Percentiles rank a stretch among this genome's conserved stretches.
phyloP scores from a whole-genome alignment of 1,140 invertebrate species.

The Pogonus chalceus region DNA sequence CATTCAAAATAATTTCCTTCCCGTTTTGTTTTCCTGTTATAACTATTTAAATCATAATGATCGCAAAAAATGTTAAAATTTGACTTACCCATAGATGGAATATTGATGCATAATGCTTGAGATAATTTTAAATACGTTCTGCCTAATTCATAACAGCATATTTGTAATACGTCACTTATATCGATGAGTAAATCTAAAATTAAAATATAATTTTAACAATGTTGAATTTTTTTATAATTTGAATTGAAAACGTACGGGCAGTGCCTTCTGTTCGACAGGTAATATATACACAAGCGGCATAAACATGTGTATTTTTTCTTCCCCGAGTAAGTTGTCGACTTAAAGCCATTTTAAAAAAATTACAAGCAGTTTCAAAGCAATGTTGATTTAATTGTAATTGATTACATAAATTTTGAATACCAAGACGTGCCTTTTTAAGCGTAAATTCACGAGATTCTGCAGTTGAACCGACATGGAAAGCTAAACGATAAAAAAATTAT shows the following conservation, averaged over 20 bases:
- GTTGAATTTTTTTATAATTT: slow-evolving; percentile 11
- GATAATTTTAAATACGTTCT: slow-evolving; percentile 85
- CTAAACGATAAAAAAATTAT: slow-evolving; percentile 33
- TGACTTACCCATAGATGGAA: slow-evolving; percentile 81
- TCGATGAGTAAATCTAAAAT: slow-evolving; percentile 85
- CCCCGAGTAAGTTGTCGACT: slow-evolving; percentile 80
- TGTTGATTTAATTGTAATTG: slow-evolving; percentile 79
- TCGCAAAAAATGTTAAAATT: too few relatives aligned
- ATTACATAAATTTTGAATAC: slow-evolving; percentile 67
- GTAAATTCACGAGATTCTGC: slow-evolving; percentile 87
- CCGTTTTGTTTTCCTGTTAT: background rate
- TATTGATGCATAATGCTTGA: slow-evolving; percentile 81
- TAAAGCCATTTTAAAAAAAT: slow-evolving; percentile 97
- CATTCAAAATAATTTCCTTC: background rate
- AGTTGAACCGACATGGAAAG: slow-evolving; percentile 69
- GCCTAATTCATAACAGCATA: slow-evolving; percentile 92
- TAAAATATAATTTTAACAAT: slow-evolving; percentile 11
- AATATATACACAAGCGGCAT: slow-evolving; percentile 96
- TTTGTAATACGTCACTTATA: slow-evolving; percentile 92
- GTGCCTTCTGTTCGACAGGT: slow-evolving; percentile 91
- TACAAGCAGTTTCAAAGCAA: slow-evolving; percentile 85
- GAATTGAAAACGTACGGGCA: slow-evolving; percentile 69
- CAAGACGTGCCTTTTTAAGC: slow-evolving; percentile 73
- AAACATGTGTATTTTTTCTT: slow-evolving; percentile 79
- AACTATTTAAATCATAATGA: too few relatives aligned